Evolutionary conservation across 2,797 vertebrate species (phyloP).

Genomic region (Halcyon badia): DNA sequence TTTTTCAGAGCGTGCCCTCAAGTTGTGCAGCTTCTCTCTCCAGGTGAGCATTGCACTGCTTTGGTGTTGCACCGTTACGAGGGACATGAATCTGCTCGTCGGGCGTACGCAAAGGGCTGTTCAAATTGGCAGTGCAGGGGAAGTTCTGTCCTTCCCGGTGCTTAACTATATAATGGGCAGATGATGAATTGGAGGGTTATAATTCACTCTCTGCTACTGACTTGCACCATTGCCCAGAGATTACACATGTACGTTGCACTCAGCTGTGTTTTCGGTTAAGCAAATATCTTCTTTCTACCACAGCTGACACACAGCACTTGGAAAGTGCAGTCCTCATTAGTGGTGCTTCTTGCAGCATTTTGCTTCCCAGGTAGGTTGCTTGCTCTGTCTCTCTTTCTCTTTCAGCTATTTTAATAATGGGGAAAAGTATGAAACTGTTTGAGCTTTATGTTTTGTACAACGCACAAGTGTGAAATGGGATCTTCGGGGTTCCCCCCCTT

Average conservation of each 20-base stretch:
- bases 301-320: constrained; percentile 58
- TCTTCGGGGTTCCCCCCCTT: background rate
- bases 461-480: background rate
- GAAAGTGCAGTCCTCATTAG: background rate
- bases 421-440: background rate
- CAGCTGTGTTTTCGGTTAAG: constrained; percentile 66
- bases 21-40: background rate
- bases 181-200: constrained; percentile 33
- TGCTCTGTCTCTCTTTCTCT: background rate
- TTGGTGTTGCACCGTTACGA: background rate
- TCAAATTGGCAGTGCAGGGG: background rate
- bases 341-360: constrained; percentile 13
- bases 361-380: constrained; percentile 54
- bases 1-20: background rate
- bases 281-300: constrained; percentile 56
- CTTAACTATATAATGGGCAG: constrained; percentile 15
- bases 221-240: constrained; percentile 29
- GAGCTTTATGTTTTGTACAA: background rate
- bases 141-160: constrained; percentile 4
- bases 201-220: constrained; percentile 45
- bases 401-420: background rate
- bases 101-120: background rate
- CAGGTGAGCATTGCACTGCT: constrained; percentile 19
- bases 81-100: constrained; percentile 13
- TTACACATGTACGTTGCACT: constrained; percentile 2